These are phyloP conservation scores for Bruchidius siliquastri DNA, from an alignment of 2,888 invertebrate species.

Conservation along the genomic window DNA sequence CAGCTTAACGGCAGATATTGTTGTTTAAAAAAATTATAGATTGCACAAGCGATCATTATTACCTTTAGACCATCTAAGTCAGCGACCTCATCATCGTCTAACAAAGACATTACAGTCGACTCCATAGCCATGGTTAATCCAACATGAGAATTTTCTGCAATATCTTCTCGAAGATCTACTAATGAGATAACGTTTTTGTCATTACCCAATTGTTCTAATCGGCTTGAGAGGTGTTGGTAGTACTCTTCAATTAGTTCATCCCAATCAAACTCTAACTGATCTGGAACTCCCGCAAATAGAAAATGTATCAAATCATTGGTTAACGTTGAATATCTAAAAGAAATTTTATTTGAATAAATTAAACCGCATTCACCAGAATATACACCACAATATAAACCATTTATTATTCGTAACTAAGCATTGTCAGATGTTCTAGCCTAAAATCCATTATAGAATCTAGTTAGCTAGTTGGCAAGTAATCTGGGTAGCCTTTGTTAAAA, in stretches of 20 bases:
- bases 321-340: conserved; percentile 50
- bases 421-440: too few species aligned
- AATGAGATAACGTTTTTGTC: conserved; percentile 55
- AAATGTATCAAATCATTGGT: conserved; percentile 58
- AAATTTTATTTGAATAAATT: neutral
- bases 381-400: too few species aligned
- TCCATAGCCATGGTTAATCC: conserved; percentile 60
- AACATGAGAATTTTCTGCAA: conserved; percentile 54
- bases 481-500: too few species aligned
- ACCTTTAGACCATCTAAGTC: conserved; percentile 55
- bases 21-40: too few species aligned
- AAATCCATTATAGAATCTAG: too few species aligned
- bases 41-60: conserved; percentile 11
- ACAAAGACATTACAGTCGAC: conserved; percentile 53
- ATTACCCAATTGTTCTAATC: conserved; percentile 57
- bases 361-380: neutral
- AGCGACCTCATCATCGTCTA: conserved; percentile 55
- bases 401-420: too few species aligned
- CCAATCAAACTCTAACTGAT: conserved; percentile 55
- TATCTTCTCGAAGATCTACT: conserved; percentile 51
- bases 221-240: conserved; percentile 52
- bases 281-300: conserved; percentile 59
- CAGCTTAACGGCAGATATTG: too few species aligned
- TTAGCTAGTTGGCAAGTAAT: too few species aligned
- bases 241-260: conserved; percentile 59